Evolutionary conservation across 2,113 vertebrate species (phyloP), one percentile per base, ranked within the genome.

Genomic region (Smithornis capensis): DNA sequence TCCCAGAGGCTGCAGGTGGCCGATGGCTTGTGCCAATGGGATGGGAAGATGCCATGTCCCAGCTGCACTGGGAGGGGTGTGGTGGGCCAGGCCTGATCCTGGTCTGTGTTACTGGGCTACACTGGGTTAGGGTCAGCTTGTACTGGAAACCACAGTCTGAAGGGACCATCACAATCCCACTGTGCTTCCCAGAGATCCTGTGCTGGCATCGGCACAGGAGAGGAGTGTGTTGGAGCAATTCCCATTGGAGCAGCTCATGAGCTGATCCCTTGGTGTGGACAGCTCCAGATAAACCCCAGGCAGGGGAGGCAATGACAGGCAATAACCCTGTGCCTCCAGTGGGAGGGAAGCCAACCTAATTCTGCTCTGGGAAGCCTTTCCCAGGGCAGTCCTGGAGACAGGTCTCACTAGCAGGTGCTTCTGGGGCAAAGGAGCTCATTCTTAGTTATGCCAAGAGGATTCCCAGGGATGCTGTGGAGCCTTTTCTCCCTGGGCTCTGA

Each of bases 151-250:
- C 7, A 3, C 18, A 14, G 59, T 6, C 60, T 37, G 70, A 40
- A 56, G 42, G 35, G 44, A 55, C 55, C 3, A 19, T 31, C 73
- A 19, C 47, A 55, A 57, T 59, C 11, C 71, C 53, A 6, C 15
- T 0, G 0, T 17, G 40, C 23, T 55, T 28, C 31, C 25, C 10
- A 4, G 65, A 19, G 73, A 64, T 13, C 40, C 73, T 0, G 4
- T 27, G 35, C 38, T 55, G 82, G 45, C 0, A 1, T 1, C 0
- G 0, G 14, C 31, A 11, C 1, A 21, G 45, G 13, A 55, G 37
- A 19, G 60, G 65, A 37, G 78, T 0, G 8, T 14, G 18, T 22
- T 77, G 76, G 75, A 59, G 29, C 4, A 1, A 15, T 76, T 90
- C 56, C 56, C 28, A 1, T 0, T 24, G 35, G 27, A 38, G 55